Evolutionary conservation across 2,888 invertebrate species (phyloP), one percentile per base, ranked within the genome.

Genomic region (Autographa pulchrina): DNA sequence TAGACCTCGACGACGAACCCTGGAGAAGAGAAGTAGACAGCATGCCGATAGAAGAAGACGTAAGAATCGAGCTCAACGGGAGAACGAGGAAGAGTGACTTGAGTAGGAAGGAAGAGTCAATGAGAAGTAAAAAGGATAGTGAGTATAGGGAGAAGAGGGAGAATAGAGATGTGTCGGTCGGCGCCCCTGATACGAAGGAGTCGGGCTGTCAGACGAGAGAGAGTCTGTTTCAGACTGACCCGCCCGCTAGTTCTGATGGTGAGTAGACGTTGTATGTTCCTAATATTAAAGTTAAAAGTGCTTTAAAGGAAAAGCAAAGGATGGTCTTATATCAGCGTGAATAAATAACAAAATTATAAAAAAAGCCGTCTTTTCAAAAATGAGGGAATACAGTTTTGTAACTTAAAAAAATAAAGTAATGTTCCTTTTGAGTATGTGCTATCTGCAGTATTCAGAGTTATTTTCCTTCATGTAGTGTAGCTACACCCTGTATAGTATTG

Each of bases 151-250:
- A 90, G 43, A 92, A 85, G 81, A 94, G 89, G 52, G 92, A 94
- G 77, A 95, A 91, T 65, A 90, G 93, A 85, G 95, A 95, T 75
- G 95, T 88, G 8, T 95, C 95, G 0, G 95, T 95, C 14, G 94
- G 95, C 0, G 94, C 92, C 0, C 95, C 95, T 8, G 95, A 96
- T 78, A 95, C 95, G 0, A 96, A 95, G 75, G 96, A 96, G 72
- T 94, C 94, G 0, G 91, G 94, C 0, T 98, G 98, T 89, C 98
- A 98, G 90, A 98, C 98, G 0, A 96, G 98, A 81, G 98, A 98
- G 90, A 98, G 98, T 86, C 92, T 98, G 43, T 97, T 98, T 87
- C 94, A 95, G 66, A 85, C 91, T 0, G 95, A 94, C 62, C 88
- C 93, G 2, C 90, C 94, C 0, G 90, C 91, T 0, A 94, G 95